These are phyloP conservation scores for Spisula solida DNA, from an alignment of 2,888 invertebrate species.

Conservation along the genomic window DNA sequence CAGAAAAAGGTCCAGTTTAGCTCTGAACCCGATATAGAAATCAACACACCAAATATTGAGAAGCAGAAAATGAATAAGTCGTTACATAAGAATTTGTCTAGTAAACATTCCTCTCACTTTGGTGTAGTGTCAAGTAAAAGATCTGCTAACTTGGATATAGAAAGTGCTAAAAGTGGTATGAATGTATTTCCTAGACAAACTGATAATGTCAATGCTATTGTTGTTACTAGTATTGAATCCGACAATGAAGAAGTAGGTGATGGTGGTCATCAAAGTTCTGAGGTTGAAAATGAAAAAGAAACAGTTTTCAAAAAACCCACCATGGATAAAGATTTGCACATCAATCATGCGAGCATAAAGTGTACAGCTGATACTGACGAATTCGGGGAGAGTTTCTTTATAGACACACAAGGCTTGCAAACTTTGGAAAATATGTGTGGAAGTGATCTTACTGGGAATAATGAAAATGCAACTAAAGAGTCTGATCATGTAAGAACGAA, in stretches of 20 bases:
- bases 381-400: slow-evolving; percentile 80
- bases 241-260: neutral
- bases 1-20: neutral
- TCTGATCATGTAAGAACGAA: neutral
- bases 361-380: slow-evolving; percentile 40
- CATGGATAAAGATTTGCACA: neutral
- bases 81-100: neutral
- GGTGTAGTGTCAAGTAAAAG: neutral
- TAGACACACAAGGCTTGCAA: slow-evolving; percentile 80
- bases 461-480: neutral
- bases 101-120: neutral
- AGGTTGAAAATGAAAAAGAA: neutral
- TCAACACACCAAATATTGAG: slow-evolving; percentile 5
- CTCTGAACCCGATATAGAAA: slow-evolving; percentile 14
- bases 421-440: slow-evolving; percentile 34
- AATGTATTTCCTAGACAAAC: neutral
- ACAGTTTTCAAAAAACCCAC: neutral
- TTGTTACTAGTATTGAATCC: neutral
- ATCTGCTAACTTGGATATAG: neutral
- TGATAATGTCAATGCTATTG: neutral
- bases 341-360: neutral
- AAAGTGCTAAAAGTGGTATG: neutral
- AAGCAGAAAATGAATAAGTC: neutral
- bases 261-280: neutral
- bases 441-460: neutral